Evolutionary conservation across 2,113 vertebrate genomes (phyloP).

Genomic region (Chlamydotis undulata): DNA sequence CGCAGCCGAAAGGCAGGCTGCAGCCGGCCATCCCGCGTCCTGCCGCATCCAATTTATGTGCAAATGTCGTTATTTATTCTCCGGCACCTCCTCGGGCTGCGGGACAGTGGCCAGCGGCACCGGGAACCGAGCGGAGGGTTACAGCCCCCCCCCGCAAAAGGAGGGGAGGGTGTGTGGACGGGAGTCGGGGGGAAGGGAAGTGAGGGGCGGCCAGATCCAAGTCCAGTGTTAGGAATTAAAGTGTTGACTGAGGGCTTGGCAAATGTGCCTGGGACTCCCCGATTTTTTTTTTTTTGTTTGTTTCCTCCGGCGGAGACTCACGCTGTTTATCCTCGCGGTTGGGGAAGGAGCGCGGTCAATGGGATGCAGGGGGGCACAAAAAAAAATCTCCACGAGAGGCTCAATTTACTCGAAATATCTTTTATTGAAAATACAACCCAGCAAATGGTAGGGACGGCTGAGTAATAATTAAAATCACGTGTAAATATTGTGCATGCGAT

Average conservation of each 20-base stretch:
- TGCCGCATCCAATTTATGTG: conserved; percentile 25
- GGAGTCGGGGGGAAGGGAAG: background rate
- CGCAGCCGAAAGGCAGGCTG: conserved; percentile 12
- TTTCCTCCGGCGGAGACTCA: background rate
- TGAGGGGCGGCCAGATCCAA: conserved; percentile 68
- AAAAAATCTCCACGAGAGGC: background rate
- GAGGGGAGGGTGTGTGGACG: background rate
- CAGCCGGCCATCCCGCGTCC: background rate
- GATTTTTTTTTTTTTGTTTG: background rate
- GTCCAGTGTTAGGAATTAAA: conserved; percentile 79
- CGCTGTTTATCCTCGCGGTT: background rate
- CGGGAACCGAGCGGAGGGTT: conserved; percentile 41
- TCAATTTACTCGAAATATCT: conserved; percentile 28
- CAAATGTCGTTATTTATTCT: conserved; percentile 38
- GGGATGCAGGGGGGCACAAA: background rate
- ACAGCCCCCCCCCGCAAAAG: background rate
- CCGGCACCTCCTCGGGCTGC: background rate
- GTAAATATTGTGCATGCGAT: conserved; percentile 64
- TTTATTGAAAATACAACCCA: conserved; percentile 32
- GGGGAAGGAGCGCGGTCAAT: background rate
- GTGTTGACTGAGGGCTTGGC: background rate
- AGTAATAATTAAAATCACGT: conserved; percentile 74
- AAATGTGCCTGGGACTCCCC: conserved; percentile 13
- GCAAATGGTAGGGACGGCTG: background rate
- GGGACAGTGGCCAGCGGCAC: background rate